These are phyloP conservation scores for Peromyscus leucopus DNA, from an alignment of 2,113 vertebrate genomes.

Conservation along the genomic window DNA sequence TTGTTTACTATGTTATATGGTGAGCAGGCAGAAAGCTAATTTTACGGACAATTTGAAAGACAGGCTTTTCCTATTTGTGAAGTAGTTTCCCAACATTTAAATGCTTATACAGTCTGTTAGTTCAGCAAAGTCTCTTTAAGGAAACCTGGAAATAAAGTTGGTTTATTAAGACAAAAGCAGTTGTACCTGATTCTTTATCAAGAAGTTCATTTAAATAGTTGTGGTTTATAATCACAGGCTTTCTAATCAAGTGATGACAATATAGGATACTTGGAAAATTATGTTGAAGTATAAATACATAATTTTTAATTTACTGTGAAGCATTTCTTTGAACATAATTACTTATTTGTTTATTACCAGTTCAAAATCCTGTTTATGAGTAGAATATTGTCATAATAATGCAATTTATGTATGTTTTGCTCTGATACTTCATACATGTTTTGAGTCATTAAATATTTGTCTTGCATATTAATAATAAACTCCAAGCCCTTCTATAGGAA, in stretches of 20 bases:
- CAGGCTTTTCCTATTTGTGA: background rate
- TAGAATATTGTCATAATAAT: slow-evolving; percentile 6
- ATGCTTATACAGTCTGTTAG: background rate
- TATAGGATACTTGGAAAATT: slow-evolving; percentile 25
- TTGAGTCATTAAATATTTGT: slow-evolving; percentile 22
- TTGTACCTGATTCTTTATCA: slow-evolving; percentile 21
- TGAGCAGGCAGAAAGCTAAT: background rate
- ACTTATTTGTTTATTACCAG: background rate
- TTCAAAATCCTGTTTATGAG: background rate
- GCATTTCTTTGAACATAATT: background rate
- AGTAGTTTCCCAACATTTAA: slow-evolving; percentile 3
- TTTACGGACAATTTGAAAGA: background rate
- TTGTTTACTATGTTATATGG: background rate
- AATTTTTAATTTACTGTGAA: background rate
- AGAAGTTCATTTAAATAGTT: slow-evolving; percentile 21
- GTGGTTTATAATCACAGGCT: background rate
- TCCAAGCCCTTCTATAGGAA: background rate
- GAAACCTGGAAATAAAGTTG: slow-evolving; percentile 17
- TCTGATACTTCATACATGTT: background rate
- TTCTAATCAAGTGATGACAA: slow-evolving; percentile 2
- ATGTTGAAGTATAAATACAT: background rate
- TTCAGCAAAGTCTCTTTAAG: background rate
- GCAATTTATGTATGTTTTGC: slow-evolving; percentile 32
- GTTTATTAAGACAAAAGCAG: slow-evolving; percentile 15
- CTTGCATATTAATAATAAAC: slow-evolving; percentile 28